Evolutionary conservation across 2,888 invertebrate genomes (phyloP), one percentile per base, ranked within the genome.

Genomic region (Gymnoscelis rufifasciata): DNA sequence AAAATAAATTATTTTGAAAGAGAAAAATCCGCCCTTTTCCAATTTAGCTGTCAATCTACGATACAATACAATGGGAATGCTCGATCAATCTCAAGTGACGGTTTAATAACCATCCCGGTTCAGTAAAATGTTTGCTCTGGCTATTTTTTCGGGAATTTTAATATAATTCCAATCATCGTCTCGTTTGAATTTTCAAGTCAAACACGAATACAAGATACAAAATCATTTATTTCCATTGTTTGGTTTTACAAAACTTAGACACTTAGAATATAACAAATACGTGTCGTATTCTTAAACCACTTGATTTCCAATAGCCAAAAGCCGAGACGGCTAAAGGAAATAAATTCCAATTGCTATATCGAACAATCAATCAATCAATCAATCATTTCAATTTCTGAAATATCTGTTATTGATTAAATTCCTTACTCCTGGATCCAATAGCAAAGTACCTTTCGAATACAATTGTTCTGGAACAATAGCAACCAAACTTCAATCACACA

Each of bases 61-160:
- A 49, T 49, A 44, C 38, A 38, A 29, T 40, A 36, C 38, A 23
- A 11, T 35, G 19, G 19, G 38, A 10, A 37, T 38, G 36, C 38
- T 45, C 42, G 36, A 50, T 50, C 50, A 50, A 50, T 45, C 27
- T 50, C 36, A 42, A 45, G 50, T 42, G 50, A 46, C 42, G 43
- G 35, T 36, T 36, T 43, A 41, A 41, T 41, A 49, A 29, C 41
- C 41, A 23, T 36, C 28, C 29, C 3, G 33, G 15, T 14, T 13
- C 13, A 6, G n/a, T 1, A 23, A 19, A 19, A 35, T 10, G 35
- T 35, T 35, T 15, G 33, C 10, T 19, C 15, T 10, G 1, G 10
- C 6, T 11, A 19, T 35, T 19, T 19, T 10, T 1, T 3, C 3
- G 10, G 0, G n/a, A 14, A 8, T n/a, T 26, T 26, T 8, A 26